Conservation (phyloP, 1,140 invertebrate genomes). For the Drosophila pectinifera region DNA sequence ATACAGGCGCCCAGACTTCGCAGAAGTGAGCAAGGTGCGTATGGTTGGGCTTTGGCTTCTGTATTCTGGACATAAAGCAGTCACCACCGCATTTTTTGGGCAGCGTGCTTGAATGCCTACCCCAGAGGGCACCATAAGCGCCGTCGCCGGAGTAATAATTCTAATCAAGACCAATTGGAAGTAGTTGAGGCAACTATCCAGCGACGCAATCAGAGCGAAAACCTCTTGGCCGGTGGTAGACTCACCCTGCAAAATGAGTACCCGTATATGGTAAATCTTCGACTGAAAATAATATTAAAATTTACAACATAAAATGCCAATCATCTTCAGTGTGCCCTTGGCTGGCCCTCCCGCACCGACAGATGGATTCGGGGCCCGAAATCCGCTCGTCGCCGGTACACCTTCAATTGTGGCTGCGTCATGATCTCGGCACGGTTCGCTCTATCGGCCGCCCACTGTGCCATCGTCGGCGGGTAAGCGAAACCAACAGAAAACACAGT, state of each 20-base stretch:
- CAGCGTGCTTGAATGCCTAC: conserved; percentile 34
- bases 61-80: background rate
- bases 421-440: conserved; percentile 47
- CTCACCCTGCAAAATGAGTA: conserved; percentile 37
- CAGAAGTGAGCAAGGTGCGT: conserved; percentile 39
- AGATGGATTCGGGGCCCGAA: conserved; percentile 27
- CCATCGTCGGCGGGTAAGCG: conserved; percentile 55
- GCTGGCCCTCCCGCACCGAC: conserved; percentile 34
- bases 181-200: conserved; percentile 29
- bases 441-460: conserved; percentile 63
- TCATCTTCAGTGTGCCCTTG: conserved; percentile 55
- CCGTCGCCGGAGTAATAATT: background rate
- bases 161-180: conserved; percentile 14
- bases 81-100: background rate
- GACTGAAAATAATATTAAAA: background rate
- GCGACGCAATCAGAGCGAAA: conserved; percentile 17
- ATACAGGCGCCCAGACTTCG: conserved; percentile 5
- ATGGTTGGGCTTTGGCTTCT: no score
- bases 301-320: background rate
- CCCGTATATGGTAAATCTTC: conserved; percentile 55
- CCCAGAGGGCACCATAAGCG: conserved; percentile 17
- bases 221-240: conserved; percentile 43
- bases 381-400: conserved; percentile 9
- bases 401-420: conserved; percentile 61
- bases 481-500: conserved; percentile 19